Evolutionary conservation across 1,140 invertebrate genomes (phyloP), one percentile per base, ranked within the genome.

Genomic region (Eurytemora carolleeae): DNA sequence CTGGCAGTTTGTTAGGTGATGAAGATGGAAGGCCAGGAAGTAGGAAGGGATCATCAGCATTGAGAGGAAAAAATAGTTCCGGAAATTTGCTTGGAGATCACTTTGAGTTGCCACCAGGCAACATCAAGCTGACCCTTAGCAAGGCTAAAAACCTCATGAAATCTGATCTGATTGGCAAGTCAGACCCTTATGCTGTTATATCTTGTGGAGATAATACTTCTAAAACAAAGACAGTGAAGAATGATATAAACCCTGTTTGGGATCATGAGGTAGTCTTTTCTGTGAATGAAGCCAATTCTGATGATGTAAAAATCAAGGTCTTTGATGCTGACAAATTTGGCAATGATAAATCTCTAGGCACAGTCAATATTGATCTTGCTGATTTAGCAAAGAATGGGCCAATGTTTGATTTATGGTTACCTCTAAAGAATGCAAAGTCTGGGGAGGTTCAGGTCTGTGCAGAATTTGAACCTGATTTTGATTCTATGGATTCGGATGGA

Each of bases 241-340:
- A 92, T 71, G 87, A 83, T 63, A 79, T 95, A 15, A 85, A 89
- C 76, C 92, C 92, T 17, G 84, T 87, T 67, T 97, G 92, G 92
- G 86, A 92, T 70, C 90, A 75, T 72, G 86, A 85, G 82, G 92
- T 87, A 69, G 87, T 92, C 52, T 63, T 61, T 25, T 23, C 57
- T 16, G 57, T 61, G n/a, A 64, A 67, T 59, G 66, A 63, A 15
- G 56, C 63, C 16, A 56, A 55, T 3, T 60, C 65, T 31, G 67
- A 67, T 60, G 60, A 64, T 24, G 18, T 68, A 31, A 57, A 60
- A 24, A 26, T 68, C 63, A 64, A 66, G 57, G 62, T 69, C 20
- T 64, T 66, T 58, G 68, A 69, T 67, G 61, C 64, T 26, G 68
- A 69, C 63, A 65, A 67, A 61, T 59, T 64, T 56, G 61, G 63